Evolutionary conservation across 1,140 invertebrate genomes (phyloP), one percentile per base, ranked within the genome.

Genomic region (Scaptomyza montana): DNA sequence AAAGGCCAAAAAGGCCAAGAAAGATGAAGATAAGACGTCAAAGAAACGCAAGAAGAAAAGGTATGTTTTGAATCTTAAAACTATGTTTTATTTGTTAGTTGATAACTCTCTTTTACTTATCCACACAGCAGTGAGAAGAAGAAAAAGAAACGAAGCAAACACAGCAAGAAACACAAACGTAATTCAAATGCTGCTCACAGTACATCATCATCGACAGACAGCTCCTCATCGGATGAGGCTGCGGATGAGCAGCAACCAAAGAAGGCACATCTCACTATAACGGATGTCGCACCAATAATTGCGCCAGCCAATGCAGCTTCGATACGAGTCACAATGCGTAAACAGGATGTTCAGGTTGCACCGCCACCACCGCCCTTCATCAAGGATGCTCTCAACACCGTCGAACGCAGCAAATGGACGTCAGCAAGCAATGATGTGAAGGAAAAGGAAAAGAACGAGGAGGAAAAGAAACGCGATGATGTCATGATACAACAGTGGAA

Each of bases 251-350:
- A 92, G 39, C 93, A 92, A 0, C 64, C 84, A 72, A 89, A 89
- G 70, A 89, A 82, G 43, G 69, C 21, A 4, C 75, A 62, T 33
- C 25, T 33, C 12, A 30, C 51, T 19, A 10, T 49, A 33, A 12
- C 39, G 51, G 62, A 53, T 41, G 47, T 36, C 66, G 57, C 93
- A 93, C 3, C 93, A 12, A 2, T n/a, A 43, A n/a, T 43, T n/a
- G 12, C 39, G 93, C 13, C 93, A 90, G 10, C 30, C 93, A 94
- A 63, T 90, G 93, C 93, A 1, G 93, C 93, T 45, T 95, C 95
- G 51, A 95, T 95, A 77, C 93, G 94, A 2, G 94, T 95, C 0
- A 93, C 94, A 1, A 95, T 95, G 95, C 92, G 95, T 21, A 95
- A 95, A 65, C 94, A 95, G 60, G 92, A 93, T 5, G 64, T 93